phyloP scores from a whole-genome alignment of 2,113 vertebrate genomes.

The Cynocephalus volans region DNA sequence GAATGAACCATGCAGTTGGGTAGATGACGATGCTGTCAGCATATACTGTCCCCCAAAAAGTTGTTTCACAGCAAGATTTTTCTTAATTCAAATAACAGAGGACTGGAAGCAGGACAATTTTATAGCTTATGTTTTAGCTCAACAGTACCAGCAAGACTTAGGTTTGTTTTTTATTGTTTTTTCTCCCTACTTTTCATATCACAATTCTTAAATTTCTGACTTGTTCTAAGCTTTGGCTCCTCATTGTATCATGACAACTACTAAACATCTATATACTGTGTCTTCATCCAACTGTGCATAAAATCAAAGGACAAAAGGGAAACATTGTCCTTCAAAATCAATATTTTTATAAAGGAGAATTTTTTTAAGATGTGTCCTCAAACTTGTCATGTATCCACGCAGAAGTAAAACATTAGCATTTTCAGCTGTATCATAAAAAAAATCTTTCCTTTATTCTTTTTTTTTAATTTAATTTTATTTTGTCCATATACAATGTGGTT shows the following conservation, averaged over 20 bases:
- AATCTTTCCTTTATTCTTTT: too few species aligned
- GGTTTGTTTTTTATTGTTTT: neutral
- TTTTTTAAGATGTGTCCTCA: neutral
- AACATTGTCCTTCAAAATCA: neutral
- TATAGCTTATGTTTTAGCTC: neutral
- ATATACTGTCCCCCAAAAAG: neutral
- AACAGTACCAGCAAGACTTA: neutral
- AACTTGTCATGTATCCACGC: too few species aligned
- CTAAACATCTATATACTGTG: neutral
- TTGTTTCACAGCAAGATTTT: neutral
- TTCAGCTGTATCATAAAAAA: too few species aligned
- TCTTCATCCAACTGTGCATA: neutral
- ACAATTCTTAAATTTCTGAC: neutral
- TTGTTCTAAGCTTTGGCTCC: neutral
- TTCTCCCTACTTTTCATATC: neutral
- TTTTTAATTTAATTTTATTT: too few species aligned
- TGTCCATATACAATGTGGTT: too few species aligned
- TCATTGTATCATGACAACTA: neutral
- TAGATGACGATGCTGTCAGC: neutral
- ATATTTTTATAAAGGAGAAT: neutral
- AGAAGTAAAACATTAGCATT: neutral
- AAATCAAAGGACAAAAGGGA: neutral
- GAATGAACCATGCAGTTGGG: neutral
- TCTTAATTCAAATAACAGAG: neutral
- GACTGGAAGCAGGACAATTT: neutral